Evolutionary conservation across 1,140 invertebrate species (phyloP), one percentile per base, ranked within the genome.

Genomic region (Drosophila guanche): DNA sequence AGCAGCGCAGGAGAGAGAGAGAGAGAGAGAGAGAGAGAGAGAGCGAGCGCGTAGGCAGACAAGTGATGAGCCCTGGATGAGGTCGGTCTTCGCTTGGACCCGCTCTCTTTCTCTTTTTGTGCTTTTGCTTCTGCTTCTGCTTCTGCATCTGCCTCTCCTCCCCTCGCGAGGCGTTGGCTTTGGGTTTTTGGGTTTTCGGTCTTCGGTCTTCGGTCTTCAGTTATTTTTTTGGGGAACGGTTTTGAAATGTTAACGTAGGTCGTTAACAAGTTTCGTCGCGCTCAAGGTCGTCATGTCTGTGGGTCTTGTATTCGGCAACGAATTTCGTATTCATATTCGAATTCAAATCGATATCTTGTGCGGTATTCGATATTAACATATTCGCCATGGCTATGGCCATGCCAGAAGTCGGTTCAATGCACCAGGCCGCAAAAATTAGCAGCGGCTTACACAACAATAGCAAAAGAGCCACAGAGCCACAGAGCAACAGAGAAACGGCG

Each of bases 201-300:
- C 50, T 62, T 52, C 23, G 27, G 29, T 60, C 50, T 62, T 52
- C 42, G 56, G 40, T 59, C 40, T 59, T 56, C 16, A 20, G 16
- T 1, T 20, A 20, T 20, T 33, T 33, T 12, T 37, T 12, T 37
- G 10, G 33, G 42, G 22, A 45, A 47, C 29, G 55, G 63, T 81
- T 81, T 76, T 72, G 71, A 76, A 84, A 79, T 79, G 72, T 84
- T 79, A 72, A 68, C 72, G 72, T 85, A 79, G 72, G 79, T 84
- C 79, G 67, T 76, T 69, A 79, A 85, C 68, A 67, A 85, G 79
- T 83, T 83, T 66, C 60, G 50, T 63, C 70, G 63, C 57, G 47
- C 68, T 63, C 58, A 57, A 58, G 66, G 59, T 71, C 53, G 75
- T 40, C 62, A 41, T 68, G 52, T 41, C 16, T 48, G 61, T 55